Base-by-base conservation (phyloP, 1,140 invertebrate species). In the Rhopalosiphum padi region DNA sequence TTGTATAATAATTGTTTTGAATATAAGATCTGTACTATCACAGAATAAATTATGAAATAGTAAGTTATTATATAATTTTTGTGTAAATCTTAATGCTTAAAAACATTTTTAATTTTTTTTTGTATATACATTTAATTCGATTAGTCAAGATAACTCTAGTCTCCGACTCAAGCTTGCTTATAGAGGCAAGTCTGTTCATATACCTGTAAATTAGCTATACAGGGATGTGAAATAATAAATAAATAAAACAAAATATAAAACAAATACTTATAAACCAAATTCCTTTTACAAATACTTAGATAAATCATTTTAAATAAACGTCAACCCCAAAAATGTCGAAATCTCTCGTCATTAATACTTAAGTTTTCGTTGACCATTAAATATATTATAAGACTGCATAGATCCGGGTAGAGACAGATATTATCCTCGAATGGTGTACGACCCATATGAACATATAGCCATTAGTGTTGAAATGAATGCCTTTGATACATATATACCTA, bases 241-340 rank as follows among this genome's bases (percentile, higher is more conserved):
- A n/a, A 77, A 77, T 77, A n/a, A 77, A n/a, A 77, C n/a, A 18
- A n/a, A n/a, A n/a, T n/a, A 77, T 77, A n/a, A 77, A n/a, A 77
- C n/a, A 18, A n/a, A n/a, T n/a, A 18, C 30, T 1, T 5, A 6
- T 25, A n/a, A n/a, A 6, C 60, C 3, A 68, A 68, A 68, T n/a
- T 30, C 8, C 9, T 8, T 15, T 1, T 15, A 68, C n/a, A 68
- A 68, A 68, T 30, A 15, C 11, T 30, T n/a, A 68, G n/a, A 77
- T 77, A 77, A 77, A 77, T 77, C 30, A n/a, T 15, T 15, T n/a
- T 9, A n/a, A 77, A n/a, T 6, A n/a, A 77, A 77, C 60, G 60
- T 77, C 30, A 18, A n/a, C 15, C 60, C 18, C 60, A 2, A 18
- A 30, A 18, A 77, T n/a, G 60, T 77, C 15, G n/a, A 77, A 77